Evolutionary conservation across 2,113 vertebrate species (phyloP), one percentile per base, ranked within the genome.

Genomic region (Cyanocitta stelleri): DNA sequence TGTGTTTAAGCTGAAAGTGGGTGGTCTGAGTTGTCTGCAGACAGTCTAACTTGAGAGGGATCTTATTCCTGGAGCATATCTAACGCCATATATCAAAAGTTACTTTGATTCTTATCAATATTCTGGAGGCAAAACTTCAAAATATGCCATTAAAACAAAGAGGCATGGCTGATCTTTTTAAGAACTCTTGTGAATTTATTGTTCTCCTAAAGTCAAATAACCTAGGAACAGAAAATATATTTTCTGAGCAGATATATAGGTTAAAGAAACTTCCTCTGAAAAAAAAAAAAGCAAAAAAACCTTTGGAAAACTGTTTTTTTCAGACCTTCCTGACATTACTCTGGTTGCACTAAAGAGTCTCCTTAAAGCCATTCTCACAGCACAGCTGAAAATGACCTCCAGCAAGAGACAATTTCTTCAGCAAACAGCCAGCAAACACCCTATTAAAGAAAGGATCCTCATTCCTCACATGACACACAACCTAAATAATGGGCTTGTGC

Each of bases 91-190:
- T 97, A 93, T 97, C 95, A 97, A 97, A 97, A 96, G 95, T 94
- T 94, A 59, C 94, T 97, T 96, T 96, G 96, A 97, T 97, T 97
- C 90, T 95, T 94, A 93, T 96, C 85, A 78, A 93, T 96, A 90
- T 96, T 97, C 95, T 96, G 89, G 79, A 90, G 93, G 90, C 90
- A 88, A 93, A 90, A 89, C 89, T 91, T 94, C 89, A 89, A 95
- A 96, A 96, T 97, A 86, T 69, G 89, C 91, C 92, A 95, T 91
- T 97, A 94, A 94, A 89, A 94, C 90, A 96, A 93, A 92, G 78
- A 93, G 51, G 68, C 87, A 88, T 93, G 92, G 94, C 86, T 96
- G 91, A 96, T 94, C 82, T 88, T 69, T 52, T 29, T 77, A 77
- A 92, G 74, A 96, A 83, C 78, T 75, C 86, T 43, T 83, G 91